These are phyloP conservation scores for Odontomyia ornata DNA, from an alignment of 2,888 invertebrate genomes.

Conservation along the genomic window DNA sequence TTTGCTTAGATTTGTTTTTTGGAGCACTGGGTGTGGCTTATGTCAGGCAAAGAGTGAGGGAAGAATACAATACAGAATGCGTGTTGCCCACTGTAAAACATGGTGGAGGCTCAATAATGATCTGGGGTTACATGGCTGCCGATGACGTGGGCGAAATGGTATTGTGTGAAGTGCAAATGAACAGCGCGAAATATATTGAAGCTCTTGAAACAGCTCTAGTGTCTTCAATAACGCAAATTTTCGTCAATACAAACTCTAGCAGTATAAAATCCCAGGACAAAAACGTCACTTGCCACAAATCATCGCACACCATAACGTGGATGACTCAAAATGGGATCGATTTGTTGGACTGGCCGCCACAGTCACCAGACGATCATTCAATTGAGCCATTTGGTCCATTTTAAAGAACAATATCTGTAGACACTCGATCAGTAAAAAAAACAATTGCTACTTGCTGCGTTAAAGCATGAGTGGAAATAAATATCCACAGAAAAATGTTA, in stretches of 20 bases:
- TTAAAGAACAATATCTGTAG: not conserved
- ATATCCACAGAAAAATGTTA: too few relatives aligned
- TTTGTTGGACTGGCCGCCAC: not conserved
- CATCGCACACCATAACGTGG: not conserved
- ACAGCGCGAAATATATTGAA: not conserved
- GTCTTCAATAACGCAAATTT: not conserved
- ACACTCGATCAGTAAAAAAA: not conserved
- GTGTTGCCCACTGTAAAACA: too few relatives aligned
- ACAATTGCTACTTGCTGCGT: too few relatives aligned
- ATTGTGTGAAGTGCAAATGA: not conserved
- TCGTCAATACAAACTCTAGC: not conserved
- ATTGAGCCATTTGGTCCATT: not conserved
- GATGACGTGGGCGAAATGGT: too few relatives aligned
- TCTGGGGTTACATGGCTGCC: too few relatives aligned
- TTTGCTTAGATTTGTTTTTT: too few relatives aligned
- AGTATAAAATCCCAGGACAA: not conserved
- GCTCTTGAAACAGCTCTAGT: constrained; percentile 2
- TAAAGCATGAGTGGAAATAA: too few relatives aligned
- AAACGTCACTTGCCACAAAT: not conserved
- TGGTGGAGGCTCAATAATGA: too few relatives aligned
- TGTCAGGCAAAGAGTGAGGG: too few relatives aligned
- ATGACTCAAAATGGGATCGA: not conserved
- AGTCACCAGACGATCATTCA: not conserved
- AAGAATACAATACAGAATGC: too few relatives aligned
- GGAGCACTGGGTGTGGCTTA: too few relatives aligned